These are phyloP conservation scores for Cremastinae sp. DNA, from an alignment of 2,888 invertebrate species.

Conservation along the genomic window DNA sequence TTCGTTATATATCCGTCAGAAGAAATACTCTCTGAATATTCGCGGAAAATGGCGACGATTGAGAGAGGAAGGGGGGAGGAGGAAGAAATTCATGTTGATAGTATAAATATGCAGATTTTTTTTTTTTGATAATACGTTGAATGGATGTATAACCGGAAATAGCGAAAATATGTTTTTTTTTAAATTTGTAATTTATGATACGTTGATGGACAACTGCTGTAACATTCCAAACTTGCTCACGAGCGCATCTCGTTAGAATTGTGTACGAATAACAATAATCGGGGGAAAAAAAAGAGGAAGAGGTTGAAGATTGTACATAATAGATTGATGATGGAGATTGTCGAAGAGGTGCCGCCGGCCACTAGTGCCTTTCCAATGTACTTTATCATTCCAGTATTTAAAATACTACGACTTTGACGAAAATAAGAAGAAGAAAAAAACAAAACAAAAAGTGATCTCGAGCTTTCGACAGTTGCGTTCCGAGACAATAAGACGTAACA, in stretches of 20 bases:
- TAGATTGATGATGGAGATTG: slow-evolving; percentile 35
- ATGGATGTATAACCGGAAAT: too few relatives aligned
- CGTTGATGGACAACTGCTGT: too few relatives aligned
- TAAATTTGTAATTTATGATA: too few relatives aligned
- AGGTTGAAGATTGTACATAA: slow-evolving; percentile 43
- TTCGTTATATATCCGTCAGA: too few relatives aligned
- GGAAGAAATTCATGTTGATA: too few relatives aligned
- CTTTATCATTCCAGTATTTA: slow-evolving; percentile 67
- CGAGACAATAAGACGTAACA: slow-evolving; percentile 30
- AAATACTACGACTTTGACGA: slow-evolving; percentile 43
- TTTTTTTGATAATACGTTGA: too few relatives aligned
- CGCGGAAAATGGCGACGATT: slow-evolving; percentile 3
- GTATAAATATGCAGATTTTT: too few relatives aligned
- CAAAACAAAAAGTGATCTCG: slow-evolving; percentile 47
- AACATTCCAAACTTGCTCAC: too few relatives aligned
- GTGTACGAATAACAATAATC: too few relatives aligned
- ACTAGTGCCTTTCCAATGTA: slow-evolving; percentile 57
- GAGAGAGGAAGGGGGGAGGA: too few relatives aligned
- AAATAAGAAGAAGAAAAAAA: slow-evolving; percentile 27
- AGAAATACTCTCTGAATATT: slow-evolving; percentile 30
- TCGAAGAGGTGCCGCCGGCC: slow-evolving; percentile 52
- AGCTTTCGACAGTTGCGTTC: slow-evolving; percentile 55
- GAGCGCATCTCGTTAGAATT: too few relatives aligned
- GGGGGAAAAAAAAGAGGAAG: slow-evolving; percentile 17
- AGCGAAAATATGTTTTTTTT: too few relatives aligned